Conservation (phyloP, 2,888 invertebrate genomes). For the Hololepta plana region DNA sequence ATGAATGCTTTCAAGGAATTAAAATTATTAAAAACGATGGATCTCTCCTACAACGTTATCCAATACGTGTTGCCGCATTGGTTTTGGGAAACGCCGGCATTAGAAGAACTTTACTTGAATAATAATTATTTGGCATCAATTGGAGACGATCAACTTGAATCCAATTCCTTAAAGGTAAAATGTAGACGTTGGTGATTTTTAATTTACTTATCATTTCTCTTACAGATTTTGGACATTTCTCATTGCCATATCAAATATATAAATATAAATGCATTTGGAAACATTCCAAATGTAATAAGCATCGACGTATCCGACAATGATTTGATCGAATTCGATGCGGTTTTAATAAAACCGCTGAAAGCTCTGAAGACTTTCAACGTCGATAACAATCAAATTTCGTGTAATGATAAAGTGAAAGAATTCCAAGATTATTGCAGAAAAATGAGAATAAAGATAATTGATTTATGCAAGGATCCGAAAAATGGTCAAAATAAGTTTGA, state of each 20-base stretch:
- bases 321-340: constrained; percentile 31
- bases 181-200: constrained; percentile 4
- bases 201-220: no score
- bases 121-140: constrained; percentile 41
- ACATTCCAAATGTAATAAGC: constrained; percentile 34
- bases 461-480: no score
- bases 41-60: constrained; percentile 42
- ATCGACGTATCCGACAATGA: constrained; percentile 44
- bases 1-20: constrained; percentile 39
- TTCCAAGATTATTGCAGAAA: constrained; percentile 28
- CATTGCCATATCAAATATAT: constrained; percentile 38
- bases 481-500: no score
- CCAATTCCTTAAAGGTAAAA: constrained; percentile 32
- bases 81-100: constrained; percentile 34
- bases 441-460: no score
- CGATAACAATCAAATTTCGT: constrained; percentile 37
- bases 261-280: constrained; percentile 31
- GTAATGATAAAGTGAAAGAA: constrained; percentile 29
- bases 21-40: constrained; percentile 31
- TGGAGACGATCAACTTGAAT: constrained; percentile 36
- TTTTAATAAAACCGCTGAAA: constrained; percentile 29
- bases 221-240: constrained; percentile 38
- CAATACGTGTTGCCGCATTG: constrained; percentile 35
- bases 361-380: constrained; percentile 34
- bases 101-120: constrained; percentile 37